phyloP scores from a whole-genome alignment of 2,113 vertebrate genomes.

The Microtus ochrogaster region DNA sequence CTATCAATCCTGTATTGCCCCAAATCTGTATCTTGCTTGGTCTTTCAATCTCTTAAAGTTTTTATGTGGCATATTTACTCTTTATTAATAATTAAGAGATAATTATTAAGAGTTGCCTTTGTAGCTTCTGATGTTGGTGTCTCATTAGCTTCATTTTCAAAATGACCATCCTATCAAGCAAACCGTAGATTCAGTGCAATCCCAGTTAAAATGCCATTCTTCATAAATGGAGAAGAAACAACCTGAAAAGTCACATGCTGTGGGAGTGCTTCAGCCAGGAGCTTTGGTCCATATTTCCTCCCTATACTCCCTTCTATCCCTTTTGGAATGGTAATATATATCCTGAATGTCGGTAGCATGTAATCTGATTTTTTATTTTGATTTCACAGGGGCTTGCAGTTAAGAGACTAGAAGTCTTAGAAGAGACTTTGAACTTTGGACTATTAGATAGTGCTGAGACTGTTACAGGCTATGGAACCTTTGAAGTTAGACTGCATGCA shows the following conservation, averaged over 20 bases:
- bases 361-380: not conserved
- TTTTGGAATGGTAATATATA: not conserved
- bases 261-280: too few relatives aligned
- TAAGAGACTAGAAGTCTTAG: not conserved
- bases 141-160: not conserved
- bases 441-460: not conserved
- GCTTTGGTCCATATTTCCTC: not conserved
- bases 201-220: not conserved
- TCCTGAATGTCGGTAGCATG: not conserved
- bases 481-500: not conserved
- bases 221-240: not conserved
- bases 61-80: not conserved
- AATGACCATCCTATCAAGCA: not conserved
- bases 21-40: not conserved
- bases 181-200: not conserved
- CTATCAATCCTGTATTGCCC: not conserved
- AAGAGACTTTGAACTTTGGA: not conserved
- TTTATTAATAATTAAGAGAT: not conserved
- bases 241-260: not conserved
- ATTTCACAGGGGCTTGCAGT: not conserved
- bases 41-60: constrained; percentile 34
- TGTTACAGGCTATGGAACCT: not conserved
- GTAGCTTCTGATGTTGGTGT: not conserved
- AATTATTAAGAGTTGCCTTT: constrained; percentile 32
- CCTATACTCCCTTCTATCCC: not conserved